Base-by-base conservation (phyloP, 2,113 vertebrate species). In the Zingel zingel region DNA sequence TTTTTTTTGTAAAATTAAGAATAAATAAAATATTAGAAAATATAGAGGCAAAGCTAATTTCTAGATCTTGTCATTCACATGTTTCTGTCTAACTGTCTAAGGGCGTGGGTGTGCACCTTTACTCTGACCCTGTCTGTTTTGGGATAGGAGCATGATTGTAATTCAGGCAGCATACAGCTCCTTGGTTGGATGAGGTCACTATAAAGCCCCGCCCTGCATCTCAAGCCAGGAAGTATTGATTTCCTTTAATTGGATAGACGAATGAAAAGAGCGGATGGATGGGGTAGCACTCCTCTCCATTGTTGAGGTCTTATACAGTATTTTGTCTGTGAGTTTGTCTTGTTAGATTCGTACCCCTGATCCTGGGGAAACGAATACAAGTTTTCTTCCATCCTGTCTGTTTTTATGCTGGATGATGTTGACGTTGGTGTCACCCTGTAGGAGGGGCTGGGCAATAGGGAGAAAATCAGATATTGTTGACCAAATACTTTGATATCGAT, bases 231-330 rank as follows among this genome's bases (percentile, higher is more conserved):
- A 53, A 51, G 63, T 48, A 94, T 94, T 21, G 92, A 94, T 94
- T 92, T 93, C 87, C 93, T 91, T 94, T 94, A 94, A 93, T 93
- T 93, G 91, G 92, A 87, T 87, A 51, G 86, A 89, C 76, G 81
- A 89, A 87, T 84, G 77, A 87, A 90, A 91, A 82, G 83, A 54
- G 39, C 48, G 80, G 67, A 78, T 78, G 79, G 79, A 85, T 66
- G 67, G 59, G 64, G 63, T 61, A 21, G 75, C 57, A 36, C 65
- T 74, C 59, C 53, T 64, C 64, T 65, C 36, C 27, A 19, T 73
- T 36, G 50, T 33, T 25, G 67, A 84, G 30, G 33, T 33, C 30
- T 33, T 33, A 33, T 33, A 33, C 30, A 33, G 30, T 33, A 33
- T 33, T 33, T 33, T 33, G 16, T 76, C 59, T 45, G 25, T 12